Evolutionary conservation across 2,888 invertebrate genomes (phyloP), one percentile per base, ranked within the genome.

Genomic region (Drosophila algonquin): DNA sequence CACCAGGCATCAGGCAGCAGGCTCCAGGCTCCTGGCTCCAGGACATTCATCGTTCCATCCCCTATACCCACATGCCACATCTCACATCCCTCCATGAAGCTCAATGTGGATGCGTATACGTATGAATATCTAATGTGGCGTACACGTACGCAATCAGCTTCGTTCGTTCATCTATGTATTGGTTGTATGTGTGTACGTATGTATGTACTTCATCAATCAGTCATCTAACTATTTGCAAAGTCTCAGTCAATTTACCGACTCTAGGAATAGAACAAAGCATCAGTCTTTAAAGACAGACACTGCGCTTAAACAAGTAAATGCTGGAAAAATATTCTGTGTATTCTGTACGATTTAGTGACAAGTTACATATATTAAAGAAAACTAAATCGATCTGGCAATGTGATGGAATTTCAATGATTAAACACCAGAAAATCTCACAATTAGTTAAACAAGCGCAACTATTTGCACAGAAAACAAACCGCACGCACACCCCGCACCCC

Each of bases 91-190:
- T 30, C 16, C 30, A 32, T 27, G 18, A 21, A 48, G 30, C 21
- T 1, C 10, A 10, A 56, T 46, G 24, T 21, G 14, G 14, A 44
- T 27, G n/a, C 45, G 27, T 45, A 79, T 79, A 83, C 86, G 77
- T 77, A 89, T 89, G 90, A 90, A 89, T 90, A 89, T 84, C 80
- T 89, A 83, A 90, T 84, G 80, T 74, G 77, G 52, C 78, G 64
- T 50, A 63, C 67, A 60, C 75, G 69, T 70, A 77, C 71, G 81
- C 73, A 69, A 65, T 76, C 61, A 81, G 63, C 77, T 69, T 75
- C 45, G 59, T 53, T 45, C 21, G 35, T 74, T 57, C 68, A 68
- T 69, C 75, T 77, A 73, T 40, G n/a, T 24, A 24, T 5, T 24
- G 24, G 24, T 5, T 24, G 24, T 4, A 24, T n/a, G 5, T 5